These are phyloP conservation scores for Syritta pipiens DNA, from an alignment of 2,888 invertebrate species.

Conservation along the genomic window DNA sequence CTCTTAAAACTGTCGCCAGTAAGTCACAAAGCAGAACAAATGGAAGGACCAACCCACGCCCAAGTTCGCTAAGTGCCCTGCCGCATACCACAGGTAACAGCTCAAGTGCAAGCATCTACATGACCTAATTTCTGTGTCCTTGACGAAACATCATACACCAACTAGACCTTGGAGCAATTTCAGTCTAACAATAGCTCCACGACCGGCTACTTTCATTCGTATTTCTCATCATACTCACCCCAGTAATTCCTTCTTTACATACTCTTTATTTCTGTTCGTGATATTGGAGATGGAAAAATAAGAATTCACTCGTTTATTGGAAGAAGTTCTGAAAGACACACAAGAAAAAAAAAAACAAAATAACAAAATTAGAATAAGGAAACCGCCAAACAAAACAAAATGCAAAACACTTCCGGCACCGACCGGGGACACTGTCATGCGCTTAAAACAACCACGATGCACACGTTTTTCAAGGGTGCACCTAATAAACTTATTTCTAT, in stretches of 20 bases:
- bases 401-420: constrained; percentile 15
- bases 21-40: no score
- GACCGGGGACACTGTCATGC: constrained; percentile 18
- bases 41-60: no score
- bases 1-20: no score
- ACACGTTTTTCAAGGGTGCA: background rate
- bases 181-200: no score
- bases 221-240: constrained; percentile 81
- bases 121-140: no score
- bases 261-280: constrained; percentile 83
- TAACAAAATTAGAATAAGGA: constrained; percentile 13
- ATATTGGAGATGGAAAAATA: constrained; percentile 75
- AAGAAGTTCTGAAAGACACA: constrained; percentile 32
- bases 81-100: no score
- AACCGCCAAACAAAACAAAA: no score
- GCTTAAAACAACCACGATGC: background rate
- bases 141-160: no score
- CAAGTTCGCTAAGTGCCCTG: no score
- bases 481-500: background rate
- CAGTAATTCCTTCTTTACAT: constrained; percentile 86
- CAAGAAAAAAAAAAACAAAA: background rate
- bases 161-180: no score
- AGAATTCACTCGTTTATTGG: constrained; percentile 69
- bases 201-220: background rate
- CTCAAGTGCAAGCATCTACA: no score